Percentiles rank a stretch among this genome's conserved stretches.
Evolutionary conservation across 2,888 invertebrate species (phyloP).

Genomic region (Crossocerus cetratus): DNA sequence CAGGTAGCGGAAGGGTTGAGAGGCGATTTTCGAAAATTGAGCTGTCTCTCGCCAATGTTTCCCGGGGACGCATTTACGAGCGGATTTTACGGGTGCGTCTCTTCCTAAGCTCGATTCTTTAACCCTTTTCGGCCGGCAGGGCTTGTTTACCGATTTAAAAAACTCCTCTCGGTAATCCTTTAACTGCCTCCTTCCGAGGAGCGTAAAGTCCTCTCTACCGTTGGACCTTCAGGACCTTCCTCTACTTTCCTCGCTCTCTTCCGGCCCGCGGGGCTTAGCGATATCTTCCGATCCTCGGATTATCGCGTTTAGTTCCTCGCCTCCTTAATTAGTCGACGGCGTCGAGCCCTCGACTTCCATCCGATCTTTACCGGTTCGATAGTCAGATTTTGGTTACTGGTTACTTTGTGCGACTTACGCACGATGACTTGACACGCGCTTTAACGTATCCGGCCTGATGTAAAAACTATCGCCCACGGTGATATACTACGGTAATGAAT

Average conservation of each 20-base stretch:
- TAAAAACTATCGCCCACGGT: too few species aligned
- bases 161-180: constrained; percentile 32
- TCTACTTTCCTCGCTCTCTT: background rate
- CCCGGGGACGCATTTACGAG: constrained; percentile 51
- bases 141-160: constrained; percentile 34
- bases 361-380: too few species aligned
- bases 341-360: background rate
- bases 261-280: constrained; percentile 3
- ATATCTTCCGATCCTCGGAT: background rate
- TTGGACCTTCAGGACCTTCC: background rate
- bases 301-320: background rate
- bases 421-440: too few species aligned
- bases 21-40: constrained; percentile 55
- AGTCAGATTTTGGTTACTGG: too few species aligned
- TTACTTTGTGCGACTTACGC: too few species aligned
- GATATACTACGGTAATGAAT: too few species aligned
- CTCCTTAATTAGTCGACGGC: background rate
- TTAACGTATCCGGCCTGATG: too few species aligned
- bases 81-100: constrained; percentile 47
- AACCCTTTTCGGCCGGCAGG: constrained; percentile 43
- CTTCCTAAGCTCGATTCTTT: constrained; percentile 16
- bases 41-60: constrained; percentile 45
- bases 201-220: background rate
- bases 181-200: constrained; percentile 21
- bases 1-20: constrained; percentile 64